phyloP scores from a whole-genome alignment of 2,888 invertebrate species.

The Drosophila peninsularis region DNA sequence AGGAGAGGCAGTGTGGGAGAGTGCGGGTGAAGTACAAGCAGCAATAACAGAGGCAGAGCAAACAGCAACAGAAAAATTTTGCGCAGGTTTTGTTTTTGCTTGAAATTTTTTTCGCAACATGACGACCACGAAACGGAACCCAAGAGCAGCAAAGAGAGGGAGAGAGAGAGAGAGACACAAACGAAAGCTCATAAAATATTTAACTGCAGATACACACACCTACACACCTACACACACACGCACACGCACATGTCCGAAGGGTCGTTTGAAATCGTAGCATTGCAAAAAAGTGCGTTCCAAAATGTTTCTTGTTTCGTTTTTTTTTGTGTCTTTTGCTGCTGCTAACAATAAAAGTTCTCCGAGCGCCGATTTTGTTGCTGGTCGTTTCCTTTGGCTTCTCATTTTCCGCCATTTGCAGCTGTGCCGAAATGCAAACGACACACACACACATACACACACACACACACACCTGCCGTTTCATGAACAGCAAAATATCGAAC shows the following conservation, averaged over 20 bases:
- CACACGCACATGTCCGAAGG: conserved; percentile 21
- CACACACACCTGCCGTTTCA: conserved; percentile 19
- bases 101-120: conserved; percentile 42
- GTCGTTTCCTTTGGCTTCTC: conserved; percentile 47
- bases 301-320: conserved; percentile 36
- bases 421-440: conserved; percentile 60
- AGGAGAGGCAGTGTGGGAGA: background rate
- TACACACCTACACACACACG: conserved; percentile 10
- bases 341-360: conserved; percentile 57
- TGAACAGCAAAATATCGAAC: conserved; percentile 48
- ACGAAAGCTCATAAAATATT: conserved; percentile 62
- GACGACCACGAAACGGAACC: conserved; percentile 53
- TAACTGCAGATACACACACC: conserved; percentile 40
- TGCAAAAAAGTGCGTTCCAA: conserved; percentile 54
- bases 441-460: conserved; percentile 24
- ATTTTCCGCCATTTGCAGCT: conserved; percentile 72
- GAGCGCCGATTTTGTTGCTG: conserved; percentile 25
- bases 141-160: conserved; percentile 27
- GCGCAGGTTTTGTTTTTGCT: conserved; percentile 38
- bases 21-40: conserved; percentile 1
- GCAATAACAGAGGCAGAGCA: conserved; percentile 52
- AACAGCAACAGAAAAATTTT: conserved; percentile 53
- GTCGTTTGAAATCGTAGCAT: conserved; percentile 55
- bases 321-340: conserved; percentile 28
- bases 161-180: conserved; percentile 18